Evolutionary conservation across 2,888 invertebrate genomes (phyloP).

Genomic region (Ferrisia virgata): DNA sequence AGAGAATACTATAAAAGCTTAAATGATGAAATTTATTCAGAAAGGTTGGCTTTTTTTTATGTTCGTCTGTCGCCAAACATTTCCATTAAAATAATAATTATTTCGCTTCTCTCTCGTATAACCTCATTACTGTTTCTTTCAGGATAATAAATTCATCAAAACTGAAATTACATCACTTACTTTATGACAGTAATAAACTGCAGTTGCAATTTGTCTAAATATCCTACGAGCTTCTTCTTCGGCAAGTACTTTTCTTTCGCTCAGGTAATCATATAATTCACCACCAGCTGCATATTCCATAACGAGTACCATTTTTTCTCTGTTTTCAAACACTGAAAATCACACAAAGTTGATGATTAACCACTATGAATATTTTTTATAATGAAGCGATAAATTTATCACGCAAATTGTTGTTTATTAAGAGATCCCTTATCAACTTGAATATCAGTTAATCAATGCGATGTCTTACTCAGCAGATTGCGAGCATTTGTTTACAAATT

Average conservation of each 20-base stretch:
- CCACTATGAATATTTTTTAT: too few relatives aligned
- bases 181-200: slow-evolving; percentile 96
- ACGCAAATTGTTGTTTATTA: too few relatives aligned
- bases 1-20: background rate
- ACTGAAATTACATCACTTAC: slow-evolving; percentile 51
- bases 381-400: too few relatives aligned
- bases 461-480: too few relatives aligned
- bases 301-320: slow-evolving; percentile 97
- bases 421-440: too few relatives aligned
- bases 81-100: background rate
- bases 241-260: slow-evolving; percentile 82
- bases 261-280: slow-evolving; percentile 92
- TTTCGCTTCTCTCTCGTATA: background rate
- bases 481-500: too few relatives aligned
- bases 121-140: background rate
- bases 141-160: background rate
- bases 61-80: background rate
- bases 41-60: background rate
- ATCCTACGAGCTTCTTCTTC: slow-evolving; percentile 92
- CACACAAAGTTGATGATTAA: slow-evolving; percentile 38
- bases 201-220: slow-evolving; percentile 94
- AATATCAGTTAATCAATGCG: too few relatives aligned
- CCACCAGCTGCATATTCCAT: slow-evolving; percentile 99
- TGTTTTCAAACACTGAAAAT: slow-evolving; percentile 92
- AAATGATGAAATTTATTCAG: background rate